Base-by-base conservation (phyloP, 2,888 invertebrate genomes). In the Epinotia bilunana region DNA sequence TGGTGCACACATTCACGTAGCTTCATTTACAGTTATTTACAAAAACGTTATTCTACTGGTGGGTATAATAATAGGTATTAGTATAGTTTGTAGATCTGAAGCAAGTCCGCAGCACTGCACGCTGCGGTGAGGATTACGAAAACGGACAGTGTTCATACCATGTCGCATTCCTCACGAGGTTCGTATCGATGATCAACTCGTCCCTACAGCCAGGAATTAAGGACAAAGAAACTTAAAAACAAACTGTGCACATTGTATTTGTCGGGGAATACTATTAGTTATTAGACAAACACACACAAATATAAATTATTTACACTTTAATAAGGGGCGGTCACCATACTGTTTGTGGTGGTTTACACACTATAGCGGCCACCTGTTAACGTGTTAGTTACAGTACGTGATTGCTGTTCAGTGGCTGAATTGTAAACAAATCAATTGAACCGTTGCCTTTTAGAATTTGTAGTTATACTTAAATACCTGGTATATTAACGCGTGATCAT, bases 381-480 rank as follows among this genome's bases (percentile, higher is more conserved):
- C 18, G 13, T 43, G 53, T 39, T 67, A 62, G 23, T 58, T 63
- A 33, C 43, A n/a, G n/a, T 63, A 33, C 55, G 67, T 55, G 62
- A 28, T 62, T n/a, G 11, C 16, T 55, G 23, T 58, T 60, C 39
- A 11, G 53, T 43, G 46, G 46, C 72, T 49, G 49, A 13, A 68
- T 57, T n/a, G 57, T 62, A 62, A 62, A 73, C 62, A 69, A 58
- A 69, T 58, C 46, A 16, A 69, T 60, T 58, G 9, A 23, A 46
- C 39, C 28, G 20, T n/a, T 18, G 33, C 20, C 20, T 49, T 49
- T 4, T n/a, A 39, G 16, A 28, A 12, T 7, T 33, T 20, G 3
- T 46, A 46, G 20, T 49, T 64, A 16, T 23, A 63, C 46, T 46
- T 20, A 33, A 9, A n/a, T 46, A 63, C 63, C 63, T 46, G 23